Base-by-base conservation (phyloP, 2,797 vertebrate species). In the Rhinoraja longicauda region DNA sequence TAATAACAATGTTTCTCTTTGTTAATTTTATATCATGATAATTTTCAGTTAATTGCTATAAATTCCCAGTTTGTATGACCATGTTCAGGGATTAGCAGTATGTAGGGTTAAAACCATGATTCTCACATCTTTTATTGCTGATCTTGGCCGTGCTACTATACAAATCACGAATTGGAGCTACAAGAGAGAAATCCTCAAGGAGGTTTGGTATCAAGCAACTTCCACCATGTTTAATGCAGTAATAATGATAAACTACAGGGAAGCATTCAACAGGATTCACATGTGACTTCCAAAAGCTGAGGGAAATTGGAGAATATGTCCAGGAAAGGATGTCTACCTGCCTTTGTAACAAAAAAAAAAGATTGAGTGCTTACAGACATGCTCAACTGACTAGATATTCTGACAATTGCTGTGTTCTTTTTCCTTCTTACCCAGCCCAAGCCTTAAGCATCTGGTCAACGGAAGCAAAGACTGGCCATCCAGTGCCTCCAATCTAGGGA, bases 401-500 rank as follows among this genome's bases (percentile, higher is more conserved):
- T 29, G 32, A 13, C 70, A n/a, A 24, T 45, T n/a, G 26, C 24
- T 93, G 70, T 15, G 19, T 75, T 39, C 45, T 64, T 53, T 76
- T 57, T n/a, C 45, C 73, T 53, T 21, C 45, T 77, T 0, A 62
- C 93, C 15, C 70, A 73, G 24, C 29, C 94, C 24, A 95, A 99
- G 98, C 94, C 96, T 97, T 93, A 99, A 97, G 94, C 97, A 97
- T 93, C 95, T 98, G 93, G 96, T 97, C 24, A 98, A 99, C 94
- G 97, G 97, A 93, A 97, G 97, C 95, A 97, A 98, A 91, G 98
- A 99, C 94, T 97, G 98, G 93, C 99, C 98, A 59, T 98, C 98
- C 95, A 99, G 97, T 94, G 97, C 98, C 93, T 98, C 98, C 0
- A 99, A 98, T 96, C 97, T 99, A 93, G 98, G 97, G 76, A 97